phyloP scores from a whole-genome alignment of 1,140 invertebrate species.

The Lutraria rhynchaena region DNA sequence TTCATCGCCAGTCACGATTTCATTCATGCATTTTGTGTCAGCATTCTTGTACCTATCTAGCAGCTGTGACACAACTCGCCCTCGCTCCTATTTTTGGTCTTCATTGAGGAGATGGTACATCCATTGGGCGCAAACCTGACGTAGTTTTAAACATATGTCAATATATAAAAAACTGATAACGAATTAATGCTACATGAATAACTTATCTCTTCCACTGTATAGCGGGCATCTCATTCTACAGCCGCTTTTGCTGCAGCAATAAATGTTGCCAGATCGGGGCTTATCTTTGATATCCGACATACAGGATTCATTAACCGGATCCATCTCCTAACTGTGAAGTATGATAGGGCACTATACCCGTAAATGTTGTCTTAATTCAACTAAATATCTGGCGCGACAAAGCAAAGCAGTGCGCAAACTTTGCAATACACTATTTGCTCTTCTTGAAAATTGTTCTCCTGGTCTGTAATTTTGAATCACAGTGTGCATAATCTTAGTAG shows the following conservation, averaged over 20 bases:
- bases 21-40: neutral
- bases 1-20: neutral
- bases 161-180: constrained; percentile 4
- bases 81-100: neutral
- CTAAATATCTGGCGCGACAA: too few species aligned
- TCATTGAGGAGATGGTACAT: neutral
- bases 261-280: too few species aligned
- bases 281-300: too few species aligned
- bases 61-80: neutral
- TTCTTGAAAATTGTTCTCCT: too few species aligned
- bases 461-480: too few species aligned
- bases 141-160: neutral
- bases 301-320: too few species aligned
- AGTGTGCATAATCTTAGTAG: too few species aligned
- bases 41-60: neutral
- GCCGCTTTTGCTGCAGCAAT: neutral
- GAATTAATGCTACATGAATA: neutral
- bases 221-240: neutral
- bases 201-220: constrained; percentile 1
- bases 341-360: too few species aligned
- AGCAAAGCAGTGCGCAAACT: too few species aligned
- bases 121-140: neutral
- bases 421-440: too few species aligned
- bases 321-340: too few species aligned
- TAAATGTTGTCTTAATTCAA: too few species aligned